A percentile compares a stretch with the other conserved stretches of the same genome.
These are phyloP conservation scores for Xestia c-nigrum DNA, from an alignment of 2,888 invertebrate species.

Conservation along the genomic window DNA sequence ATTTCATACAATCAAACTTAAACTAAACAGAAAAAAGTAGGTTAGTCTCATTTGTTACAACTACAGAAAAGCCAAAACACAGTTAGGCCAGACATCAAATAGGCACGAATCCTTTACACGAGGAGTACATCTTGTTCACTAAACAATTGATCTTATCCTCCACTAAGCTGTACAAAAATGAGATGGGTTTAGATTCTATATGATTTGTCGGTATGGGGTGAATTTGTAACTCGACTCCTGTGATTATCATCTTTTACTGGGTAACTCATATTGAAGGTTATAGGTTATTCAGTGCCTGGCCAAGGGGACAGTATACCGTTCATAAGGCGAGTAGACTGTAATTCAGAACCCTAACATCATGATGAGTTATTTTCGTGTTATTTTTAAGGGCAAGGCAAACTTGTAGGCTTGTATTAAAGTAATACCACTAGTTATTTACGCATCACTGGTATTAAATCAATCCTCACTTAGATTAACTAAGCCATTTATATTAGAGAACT, in stretches of 20 bases:
- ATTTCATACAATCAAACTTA: neutral
- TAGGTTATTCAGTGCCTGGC: neutral
- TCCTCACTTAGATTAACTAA: neutral
- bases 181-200: slow-evolving; percentile 51
- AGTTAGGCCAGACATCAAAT: slow-evolving; percentile 74
- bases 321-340: neutral
- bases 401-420: neutral
- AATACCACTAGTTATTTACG: neutral
- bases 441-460: neutral
- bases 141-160: slow-evolving; percentile 58
- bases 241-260: neutral
- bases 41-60: slow-evolving; percentile 63
- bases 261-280: neutral
- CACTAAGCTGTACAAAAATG: slow-evolving; percentile 64
- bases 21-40: slow-evolving; percentile 2
- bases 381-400: neutral
- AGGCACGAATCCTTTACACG: slow-evolving; percentile 72
- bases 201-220: slow-evolving; percentile 24
- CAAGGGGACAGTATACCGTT: neutral
- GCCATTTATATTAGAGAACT: neutral
- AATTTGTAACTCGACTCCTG: slow-evolving; percentile 26
- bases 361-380: neutral
- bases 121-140: slow-evolving; percentile 38
- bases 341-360: neutral
- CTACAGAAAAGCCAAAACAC: slow-evolving; percentile 59